Evolutionary conservation across 2,888 invertebrate genomes (phyloP).

Genomic region (Salticus scenicus): DNA sequence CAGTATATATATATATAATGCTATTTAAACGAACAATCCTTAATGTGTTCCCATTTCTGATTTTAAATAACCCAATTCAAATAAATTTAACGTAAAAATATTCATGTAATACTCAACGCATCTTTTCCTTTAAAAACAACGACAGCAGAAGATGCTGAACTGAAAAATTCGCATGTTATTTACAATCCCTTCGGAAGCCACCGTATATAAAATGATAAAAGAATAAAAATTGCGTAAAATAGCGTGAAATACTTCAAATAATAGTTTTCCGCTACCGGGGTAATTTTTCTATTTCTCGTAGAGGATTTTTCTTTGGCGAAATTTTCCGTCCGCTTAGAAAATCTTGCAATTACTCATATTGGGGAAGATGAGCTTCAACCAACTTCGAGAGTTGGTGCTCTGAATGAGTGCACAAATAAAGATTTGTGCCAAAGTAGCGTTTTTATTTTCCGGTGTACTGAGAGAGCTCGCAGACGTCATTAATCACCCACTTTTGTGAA

Average conservation of each 20-base stretch:
- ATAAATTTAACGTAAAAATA: too few relatives aligned
- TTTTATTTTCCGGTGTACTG: constrained; percentile 39
- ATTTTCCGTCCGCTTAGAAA: not conserved
- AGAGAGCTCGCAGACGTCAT: constrained; percentile 45
- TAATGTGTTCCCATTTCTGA: too few relatives aligned
- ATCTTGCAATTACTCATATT: not conserved
- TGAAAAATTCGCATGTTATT: too few relatives aligned
- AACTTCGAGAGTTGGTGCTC: not conserved
- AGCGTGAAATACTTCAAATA: not conserved
- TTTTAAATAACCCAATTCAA: too few relatives aligned
- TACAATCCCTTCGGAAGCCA: too few relatives aligned
- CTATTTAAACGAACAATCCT: too few relatives aligned
- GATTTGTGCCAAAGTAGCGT: constrained; percentile 24
- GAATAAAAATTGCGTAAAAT: too few relatives aligned
- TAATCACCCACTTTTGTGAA: constrained; percentile 32
- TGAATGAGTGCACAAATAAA: not conserved
- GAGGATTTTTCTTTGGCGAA: not conserved
- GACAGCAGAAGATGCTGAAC: too few relatives aligned
- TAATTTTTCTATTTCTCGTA: not conserved
- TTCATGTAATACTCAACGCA: too few relatives aligned
- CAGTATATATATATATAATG: too few relatives aligned
- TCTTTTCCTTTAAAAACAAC: too few relatives aligned
- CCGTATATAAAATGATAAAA: too few relatives aligned
- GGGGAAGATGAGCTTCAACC: not conserved
- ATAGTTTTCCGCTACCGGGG: not conserved